Base-by-base conservation (phyloP, 2,888 invertebrate genomes). In the Nudaria mundana region DNA sequence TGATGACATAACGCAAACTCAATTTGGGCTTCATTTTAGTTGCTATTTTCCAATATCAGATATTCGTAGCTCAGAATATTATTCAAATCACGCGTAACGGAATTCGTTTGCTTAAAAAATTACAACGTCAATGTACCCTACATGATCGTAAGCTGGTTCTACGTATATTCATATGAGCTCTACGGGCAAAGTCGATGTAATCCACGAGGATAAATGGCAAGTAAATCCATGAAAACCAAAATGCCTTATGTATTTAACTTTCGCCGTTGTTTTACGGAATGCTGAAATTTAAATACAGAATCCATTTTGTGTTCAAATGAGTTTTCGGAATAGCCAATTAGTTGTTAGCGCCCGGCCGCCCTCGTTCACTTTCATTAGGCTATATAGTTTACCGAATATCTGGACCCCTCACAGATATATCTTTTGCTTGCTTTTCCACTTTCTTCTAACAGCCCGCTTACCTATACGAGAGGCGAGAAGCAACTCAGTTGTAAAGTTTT, bases 291-390 rank as follows among this genome's bases (percentile, higher is more conserved):
- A 86, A 88, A 88, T 88, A 88, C 84, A 78, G 74, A 88, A 88
- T 79, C 88, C 88, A 87, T 88, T 88, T 86, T 86, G 84, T 83
- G 87, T 88, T 84, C 79, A 87, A 88, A 88, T 87, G 88, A 88
- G 88, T 88, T 88, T 88, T 84, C 75, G 79, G 86, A 85, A 87
- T 88, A 83, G 87, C 80, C 88, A 88, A 88, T 88, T 88, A 88
- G 88, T 87, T 87, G 88, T 88, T 88, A 88, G 87, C 88, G 85
- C 82, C 80, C 79, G 77, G 78, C 84, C 81, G 77, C 84, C 84
- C 85, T 81, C 85, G 81, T 84, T 86, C 82, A 71, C 84, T 88
- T 88, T 88, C 87, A 88, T 87, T 88, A 86, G 80, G 81, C 86
- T 85, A 85, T 88, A 86, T 87, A 87, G 87, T 88, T 88, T 85